Percentiles rank a stretch among this genome's conserved stretches.
phyloP scores from a whole-genome alignment of 1,140 invertebrate genomes.

The Lutraria rhynchaena region DNA sequence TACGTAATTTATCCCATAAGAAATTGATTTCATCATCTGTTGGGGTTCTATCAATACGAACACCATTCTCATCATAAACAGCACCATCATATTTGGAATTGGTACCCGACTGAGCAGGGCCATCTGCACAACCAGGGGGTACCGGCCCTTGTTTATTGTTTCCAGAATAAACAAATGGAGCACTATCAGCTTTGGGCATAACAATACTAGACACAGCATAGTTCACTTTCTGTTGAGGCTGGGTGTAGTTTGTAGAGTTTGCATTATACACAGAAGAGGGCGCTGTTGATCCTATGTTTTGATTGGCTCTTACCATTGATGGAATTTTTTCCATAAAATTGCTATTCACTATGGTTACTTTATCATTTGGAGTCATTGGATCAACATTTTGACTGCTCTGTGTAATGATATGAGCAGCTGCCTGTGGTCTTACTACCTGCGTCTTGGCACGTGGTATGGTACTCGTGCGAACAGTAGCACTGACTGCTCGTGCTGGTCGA shows the following conservation, averaged over 20 bases:
- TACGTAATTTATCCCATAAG: slow-evolving; percentile 80
- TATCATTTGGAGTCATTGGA: slow-evolving; percentile 41
- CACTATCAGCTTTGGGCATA: slow-evolving; percentile 52
- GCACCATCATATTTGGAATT: slow-evolving; percentile 58
- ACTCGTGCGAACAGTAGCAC: slow-evolving; percentile 63
- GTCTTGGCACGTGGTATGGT: slow-evolving; percentile 56
- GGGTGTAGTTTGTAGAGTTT: slow-evolving; percentile 18
- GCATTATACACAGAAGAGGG: slow-evolving; percentile 59
- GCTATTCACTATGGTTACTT: slow-evolving; percentile 71
- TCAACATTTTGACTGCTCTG: slow-evolving; percentile 61
- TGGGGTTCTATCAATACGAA: slow-evolving; percentile 78
- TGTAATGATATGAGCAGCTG: slow-evolving; percentile 76
- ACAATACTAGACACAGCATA: slow-evolving; percentile 62
- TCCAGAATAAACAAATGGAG: slow-evolving; percentile 34
- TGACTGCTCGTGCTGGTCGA: slow-evolving; percentile 62
- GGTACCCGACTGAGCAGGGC: slow-evolving; percentile 22
- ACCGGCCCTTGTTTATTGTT: slow-evolving; percentile 15
- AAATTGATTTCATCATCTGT: slow-evolving; percentile 81
- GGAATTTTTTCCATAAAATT: slow-evolving; percentile 76
- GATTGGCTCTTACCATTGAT: slow-evolving; percentile 53
- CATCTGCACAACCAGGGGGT: slow-evolving; percentile 38
- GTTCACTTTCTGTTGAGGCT: slow-evolving; percentile 48
- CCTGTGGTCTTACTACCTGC: slow-evolving; percentile 71
- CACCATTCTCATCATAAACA: slow-evolving; percentile 73
- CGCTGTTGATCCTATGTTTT: neutral